These are phyloP conservation scores for Tringa solitaria DNA, from an alignment of 2,113 vertebrate species.

Conservation along the genomic window DNA sequence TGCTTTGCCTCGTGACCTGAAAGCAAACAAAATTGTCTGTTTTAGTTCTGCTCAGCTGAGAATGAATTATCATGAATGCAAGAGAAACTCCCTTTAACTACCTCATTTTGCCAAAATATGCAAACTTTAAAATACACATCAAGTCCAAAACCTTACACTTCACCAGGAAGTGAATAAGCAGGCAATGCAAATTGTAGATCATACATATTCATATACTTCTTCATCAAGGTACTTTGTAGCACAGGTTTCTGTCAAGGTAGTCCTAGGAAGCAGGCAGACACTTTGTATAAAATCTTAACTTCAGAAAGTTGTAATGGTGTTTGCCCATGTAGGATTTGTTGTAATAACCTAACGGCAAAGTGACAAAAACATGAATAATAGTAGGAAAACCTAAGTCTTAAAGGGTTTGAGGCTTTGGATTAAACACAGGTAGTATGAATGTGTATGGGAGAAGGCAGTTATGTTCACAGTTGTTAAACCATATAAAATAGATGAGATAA, in stretches of 20 bases:
- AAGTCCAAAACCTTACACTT: neutral
- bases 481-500: constrained; percentile 19
- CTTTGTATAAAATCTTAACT: neutral
- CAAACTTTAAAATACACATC: neutral
- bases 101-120: neutral
- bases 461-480: constrained; percentile 25
- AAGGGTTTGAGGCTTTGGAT: constrained; percentile 24
- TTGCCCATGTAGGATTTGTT: constrained; percentile 17
- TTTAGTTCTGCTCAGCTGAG: neutral
- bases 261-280: neutral
- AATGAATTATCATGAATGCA: neutral
- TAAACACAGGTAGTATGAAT: constrained; percentile 17
- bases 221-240: neutral
- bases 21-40: neutral
- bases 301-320: neutral
- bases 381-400: neutral
- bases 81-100: neutral
- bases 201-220: neutral
- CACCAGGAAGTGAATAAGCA: neutral
- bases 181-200: neutral
- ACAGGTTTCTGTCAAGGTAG: neutral
- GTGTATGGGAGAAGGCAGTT: neutral
- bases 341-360: constrained; percentile 22
- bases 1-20: neutral
- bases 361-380: constrained; percentile 7